Percentiles rank a stretch among this genome's conserved stretches.
These are phyloP conservation scores for Sialis lutaria DNA, from an alignment of 2,888 invertebrate species.

Conservation along the genomic window DNA sequence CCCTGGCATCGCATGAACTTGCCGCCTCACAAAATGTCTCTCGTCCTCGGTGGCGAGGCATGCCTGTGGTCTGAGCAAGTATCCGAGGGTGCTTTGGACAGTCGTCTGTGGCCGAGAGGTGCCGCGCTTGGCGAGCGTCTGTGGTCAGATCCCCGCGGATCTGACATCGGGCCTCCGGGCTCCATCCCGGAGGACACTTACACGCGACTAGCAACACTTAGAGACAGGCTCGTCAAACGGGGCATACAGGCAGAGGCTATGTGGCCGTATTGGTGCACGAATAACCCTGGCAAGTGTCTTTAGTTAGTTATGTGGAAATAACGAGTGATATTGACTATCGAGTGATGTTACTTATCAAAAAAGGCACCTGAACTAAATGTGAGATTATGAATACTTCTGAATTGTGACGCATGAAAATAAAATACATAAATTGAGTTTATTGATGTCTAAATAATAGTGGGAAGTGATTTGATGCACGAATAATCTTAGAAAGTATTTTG, in stretches of 20 bases:
- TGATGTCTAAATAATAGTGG: no score
- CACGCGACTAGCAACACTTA: slow-evolving; percentile 45
- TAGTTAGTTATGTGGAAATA: slow-evolving; percentile 13
- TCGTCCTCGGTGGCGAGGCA: slow-evolving; percentile 57
- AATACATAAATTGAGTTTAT: no score
- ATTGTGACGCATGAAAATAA: no score
- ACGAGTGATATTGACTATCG: no score
- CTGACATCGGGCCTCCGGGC: slow-evolving; percentile 11
- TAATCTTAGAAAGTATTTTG: no score
- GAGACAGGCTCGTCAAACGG: slow-evolving; percentile 40
- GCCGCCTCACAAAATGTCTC: slow-evolving; percentile 16
- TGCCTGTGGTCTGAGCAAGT: slow-evolving; percentile 78
- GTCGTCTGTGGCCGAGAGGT: slow-evolving; percentile 66
- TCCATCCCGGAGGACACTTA: slow-evolving; percentile 42
- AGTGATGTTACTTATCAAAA: no score
- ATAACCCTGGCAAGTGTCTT: slow-evolving; percentile 59
- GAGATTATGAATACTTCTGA: no score
- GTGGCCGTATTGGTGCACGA: slow-evolving; percentile 62
- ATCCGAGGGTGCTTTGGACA: slow-evolving; percentile 53
- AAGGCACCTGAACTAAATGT: no score
- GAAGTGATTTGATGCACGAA: no score
- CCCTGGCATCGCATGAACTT: slow-evolving; percentile 44
- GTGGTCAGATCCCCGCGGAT: slow-evolving; percentile 44
- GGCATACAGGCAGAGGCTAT: slow-evolving; percentile 52
- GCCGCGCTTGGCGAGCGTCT: slow-evolving; percentile 68